Conservation (phyloP, 2,797 vertebrate species). For the Anolis apletophallus region DNA sequence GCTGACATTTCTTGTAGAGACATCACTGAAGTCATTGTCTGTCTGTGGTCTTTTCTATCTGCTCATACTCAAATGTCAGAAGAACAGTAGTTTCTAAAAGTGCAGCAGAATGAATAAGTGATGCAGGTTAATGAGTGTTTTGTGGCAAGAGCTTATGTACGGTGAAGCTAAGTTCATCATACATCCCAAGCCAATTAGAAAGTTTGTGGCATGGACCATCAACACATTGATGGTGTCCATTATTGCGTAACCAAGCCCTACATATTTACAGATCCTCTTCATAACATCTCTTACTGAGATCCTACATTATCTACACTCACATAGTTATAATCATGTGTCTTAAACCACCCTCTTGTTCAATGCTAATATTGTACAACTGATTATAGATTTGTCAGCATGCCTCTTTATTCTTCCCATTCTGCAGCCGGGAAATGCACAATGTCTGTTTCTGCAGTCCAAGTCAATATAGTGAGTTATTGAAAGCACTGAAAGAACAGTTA, state of each 20-base stretch:
- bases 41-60: slow-evolving; percentile 29
- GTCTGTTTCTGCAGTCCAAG: too few species aligned
- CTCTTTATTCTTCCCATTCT: too few species aligned
- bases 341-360: too few species aligned
- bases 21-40: slow-evolving; percentile 52
- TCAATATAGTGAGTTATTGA: too few species aligned
- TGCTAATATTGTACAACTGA: too few species aligned
- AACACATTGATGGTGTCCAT: not conserved
- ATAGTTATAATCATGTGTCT: too few species aligned
- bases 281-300: not conserved
- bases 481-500: too few species aligned
- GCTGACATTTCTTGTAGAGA: slow-evolving; percentile 39
- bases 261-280: not conserved
- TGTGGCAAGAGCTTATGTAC: not conserved
- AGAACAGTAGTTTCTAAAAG: not conserved
- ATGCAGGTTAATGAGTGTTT: not conserved
- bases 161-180: not conserved
- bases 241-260: not conserved
- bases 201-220: not conserved
- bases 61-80: slow-evolving; percentile 3
- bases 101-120: not conserved
- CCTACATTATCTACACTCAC: too few species aligned
- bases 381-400: too few species aligned
- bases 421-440: too few species aligned
- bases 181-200: not conserved